Percentiles rank a stretch among this genome's conserved stretches.
Conservation (phyloP, 2,797 vertebrate species). For the Poeciliopsis turneri region DNA sequence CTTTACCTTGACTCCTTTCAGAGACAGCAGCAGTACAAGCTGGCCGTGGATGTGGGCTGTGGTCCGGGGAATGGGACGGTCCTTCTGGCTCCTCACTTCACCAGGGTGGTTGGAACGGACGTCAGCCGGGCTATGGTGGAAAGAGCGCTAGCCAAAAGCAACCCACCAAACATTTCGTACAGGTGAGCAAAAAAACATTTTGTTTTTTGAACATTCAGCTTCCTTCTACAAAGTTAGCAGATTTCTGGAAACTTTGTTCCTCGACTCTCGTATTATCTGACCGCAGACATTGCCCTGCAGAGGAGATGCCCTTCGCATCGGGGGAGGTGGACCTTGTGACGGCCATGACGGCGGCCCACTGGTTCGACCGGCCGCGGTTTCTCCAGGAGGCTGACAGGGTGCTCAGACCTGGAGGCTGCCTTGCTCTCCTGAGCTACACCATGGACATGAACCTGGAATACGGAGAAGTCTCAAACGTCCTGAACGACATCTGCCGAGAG, state of each 20-base stretch:
- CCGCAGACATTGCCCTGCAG: constrained; percentile 76
- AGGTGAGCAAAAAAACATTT: not conserved
- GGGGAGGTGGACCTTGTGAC: constrained; percentile 74
- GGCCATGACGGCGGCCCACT: constrained; percentile 79
- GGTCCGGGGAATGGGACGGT: not conserved
- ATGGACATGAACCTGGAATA: constrained; percentile 72
- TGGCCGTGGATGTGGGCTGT: constrained; percentile 1
- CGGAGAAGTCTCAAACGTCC: constrained; percentile 48
- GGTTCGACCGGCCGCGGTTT: constrained; percentile 79
- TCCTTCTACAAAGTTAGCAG: not conserved
- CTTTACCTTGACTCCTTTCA: not conserved
- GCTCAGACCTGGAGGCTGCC: constrained; percentile 76
- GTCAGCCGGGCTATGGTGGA: constrained; percentile 2
- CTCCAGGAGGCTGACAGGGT: constrained; percentile 74
- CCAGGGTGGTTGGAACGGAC: not conserved
- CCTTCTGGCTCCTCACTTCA: not conserved
- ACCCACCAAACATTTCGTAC: constrained; percentile 1
- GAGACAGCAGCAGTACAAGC: not conserved
- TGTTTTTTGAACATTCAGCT: not conserved
- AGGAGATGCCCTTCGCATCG: constrained; percentile 73
- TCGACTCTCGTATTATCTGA: not conserved
- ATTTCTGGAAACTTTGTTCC: not conserved
- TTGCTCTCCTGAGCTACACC: constrained; percentile 79
- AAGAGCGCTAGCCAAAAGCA: not conserved
- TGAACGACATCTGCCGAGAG: constrained; percentile 77